A percentile compares a stretch with the other conserved stretches of the same genome.
These are phyloP conservation scores for Dynastes tityus DNA, from an alignment of 2,888 invertebrate genomes.

Conservation along the genomic window DNA sequence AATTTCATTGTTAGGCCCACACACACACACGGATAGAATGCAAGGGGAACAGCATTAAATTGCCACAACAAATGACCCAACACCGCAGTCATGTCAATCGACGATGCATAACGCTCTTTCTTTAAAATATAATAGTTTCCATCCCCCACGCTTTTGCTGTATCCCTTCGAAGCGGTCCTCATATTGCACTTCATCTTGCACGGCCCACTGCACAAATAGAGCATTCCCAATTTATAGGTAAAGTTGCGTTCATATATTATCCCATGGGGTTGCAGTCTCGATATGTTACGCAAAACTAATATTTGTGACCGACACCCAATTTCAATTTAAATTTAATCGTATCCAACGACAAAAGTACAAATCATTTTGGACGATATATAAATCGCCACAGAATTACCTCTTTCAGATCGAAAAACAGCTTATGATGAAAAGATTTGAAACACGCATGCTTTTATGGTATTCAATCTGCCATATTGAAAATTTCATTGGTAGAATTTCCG, in stretches of 20 bases:
- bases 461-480: no score
- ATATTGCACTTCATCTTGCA: conserved; percentile 64
- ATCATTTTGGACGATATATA: conserved; percentile 34
- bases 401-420: background rate
- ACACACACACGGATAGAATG: conserved; percentile 22
- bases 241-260: conserved; percentile 55
- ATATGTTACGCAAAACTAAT: conserved; percentile 53
- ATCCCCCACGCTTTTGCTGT: conserved; percentile 53
- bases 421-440: no score
- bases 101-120: conserved; percentile 61
- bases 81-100: conserved; percentile 60
- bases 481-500: no score
- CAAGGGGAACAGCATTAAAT: conserved; percentile 58
- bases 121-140: conserved; percentile 62
- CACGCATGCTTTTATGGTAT: no score
- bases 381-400: conserved; percentile 17
- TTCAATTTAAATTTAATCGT: conserved; percentile 51
- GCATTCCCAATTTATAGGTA: conserved; percentile 57
- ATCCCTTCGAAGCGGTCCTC: conserved; percentile 53
- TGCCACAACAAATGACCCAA: conserved; percentile 61
- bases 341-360: conserved; percentile 43
- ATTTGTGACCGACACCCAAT: conserved; percentile 53
- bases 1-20: conserved; percentile 56
- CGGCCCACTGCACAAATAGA: conserved; percentile 62
- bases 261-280: conserved; percentile 24